Base-by-base conservation (phyloP, 2,113 vertebrate species). In the Upupa epops region DNA sequence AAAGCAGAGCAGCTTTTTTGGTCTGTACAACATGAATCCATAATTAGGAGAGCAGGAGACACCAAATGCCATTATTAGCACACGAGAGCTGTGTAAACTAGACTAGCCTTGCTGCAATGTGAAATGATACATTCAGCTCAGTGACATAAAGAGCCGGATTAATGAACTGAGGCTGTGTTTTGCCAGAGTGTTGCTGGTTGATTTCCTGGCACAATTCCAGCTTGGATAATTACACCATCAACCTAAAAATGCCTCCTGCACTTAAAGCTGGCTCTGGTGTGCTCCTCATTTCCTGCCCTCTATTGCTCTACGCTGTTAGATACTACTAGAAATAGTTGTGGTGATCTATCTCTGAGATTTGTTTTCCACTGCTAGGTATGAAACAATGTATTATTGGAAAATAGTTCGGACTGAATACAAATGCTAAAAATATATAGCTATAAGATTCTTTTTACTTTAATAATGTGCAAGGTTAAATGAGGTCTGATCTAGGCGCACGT, bases 151-250 rank as follows among this genome's bases (percentile, higher is more conserved):
- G 61, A 88, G 76, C 65, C 84, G 83, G 56, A 81, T 92, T 90
- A 92, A 84, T 86, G 88, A 95, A 61, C 61, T 19, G 58, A 68
- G 72, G 48, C 79, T 77, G 71, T 85, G 74, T 91, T 94, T 93
- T 85, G 68, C 78, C 74, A 56, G 49, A 86, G 45, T 34, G 40
- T 37, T 34, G 40, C 72, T 58, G n/a, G 73, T 51, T 86, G 86
- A 63, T 92, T 91, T 78, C 72, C 78, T 92, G 95, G 95, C 81
- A n/a, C 48, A 64, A 40, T 77, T 93, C 91, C 91, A 93, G 51
- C 63, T 36, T 60, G 74, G 72, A 42, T 94, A 96, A 94, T 96
- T 85, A 90, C 17, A 61, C 54, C 12, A 0, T 66, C 86, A 85
- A 52, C 75, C 63, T 87, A 79, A 85, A 90, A 94, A 51, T 37